Evolutionary conservation across 2,797 vertebrate species (phyloP), one percentile per base, ranked within the genome.

Genomic region (Pipistrellus pygmaeus): DNA sequence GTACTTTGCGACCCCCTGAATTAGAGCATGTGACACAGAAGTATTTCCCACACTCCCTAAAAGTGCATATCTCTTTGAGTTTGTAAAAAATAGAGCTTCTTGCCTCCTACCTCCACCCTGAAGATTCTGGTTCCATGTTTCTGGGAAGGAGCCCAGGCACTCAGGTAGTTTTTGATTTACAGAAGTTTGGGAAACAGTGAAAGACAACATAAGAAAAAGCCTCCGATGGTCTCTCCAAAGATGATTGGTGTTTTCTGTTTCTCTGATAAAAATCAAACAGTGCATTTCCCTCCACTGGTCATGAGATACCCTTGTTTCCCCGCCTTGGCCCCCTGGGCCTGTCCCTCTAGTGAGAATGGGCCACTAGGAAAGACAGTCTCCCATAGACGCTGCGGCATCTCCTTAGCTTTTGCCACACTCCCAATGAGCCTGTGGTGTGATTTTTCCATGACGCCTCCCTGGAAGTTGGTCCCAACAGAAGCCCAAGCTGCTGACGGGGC

Each of bases 141-240:
- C 18, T 76, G 18, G 46, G 85, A 18, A 55, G 23, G 14, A 88
- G n/a, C 38, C 66, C 75, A 35, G 80, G n/a, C 68, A 81, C 75
- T 77, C 86, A 66, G 32, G 62, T 76, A 21, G 46, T 53, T 93
- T 81, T 83, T 60, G 53, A 84, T 76, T 84, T 85, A 30, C 5
- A 14, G 32, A 85, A 85, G 71, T 68, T 55, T 92, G 76, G 46
- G 78, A 72, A 75, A 90, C 48, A 73, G 25, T 32, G 57, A 66
- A 27, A 77, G 1, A 68, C 51, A 87, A 82, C 23, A 62, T 23
- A 8, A 55, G 21, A 55, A 55, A 77, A 23, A 35, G 7, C n/a
- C 48, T 88, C 72, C 27, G 12, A 41, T 57, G 68, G 25, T 75
- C 77, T 88, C 55, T 89, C 84, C 38, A 48, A 87, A 87, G 85